These are phyloP conservation scores for Portunus trituberculatus DNA, from an alignment of 1,140 invertebrate genomes.

Conservation along the genomic window DNA sequence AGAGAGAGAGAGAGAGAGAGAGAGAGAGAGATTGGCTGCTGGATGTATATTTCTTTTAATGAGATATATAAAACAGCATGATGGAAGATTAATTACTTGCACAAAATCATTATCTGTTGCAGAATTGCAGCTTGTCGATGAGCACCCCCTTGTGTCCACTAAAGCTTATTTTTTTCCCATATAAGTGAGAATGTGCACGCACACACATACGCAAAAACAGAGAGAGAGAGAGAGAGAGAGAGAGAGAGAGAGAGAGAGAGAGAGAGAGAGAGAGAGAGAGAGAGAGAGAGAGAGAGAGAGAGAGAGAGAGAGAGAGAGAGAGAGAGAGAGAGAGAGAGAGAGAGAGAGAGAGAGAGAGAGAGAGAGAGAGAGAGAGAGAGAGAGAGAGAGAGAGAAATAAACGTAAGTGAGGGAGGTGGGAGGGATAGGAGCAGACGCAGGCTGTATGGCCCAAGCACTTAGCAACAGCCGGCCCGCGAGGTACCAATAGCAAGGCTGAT, in stretches of 20 bases:
- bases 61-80: no score
- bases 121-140: no score
- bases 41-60: no score
- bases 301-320: constrained; percentile 28
- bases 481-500: constrained; percentile 20
- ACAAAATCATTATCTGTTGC: no score
- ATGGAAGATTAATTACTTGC: no score
- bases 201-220: not conserved
- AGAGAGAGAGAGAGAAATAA: not conserved
- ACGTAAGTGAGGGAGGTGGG: not conserved
- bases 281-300: constrained; percentile 36
- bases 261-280: constrained; percentile 41
- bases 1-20: not conserved
- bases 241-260: constrained; percentile 36
- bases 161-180: no score
- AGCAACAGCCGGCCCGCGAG: not conserved
- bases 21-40: not conserved
- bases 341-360: no score
- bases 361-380: not conserved
- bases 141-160: no score
- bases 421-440: not conserved
- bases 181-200: no score
- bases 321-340: not conserved
- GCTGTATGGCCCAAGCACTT: not conserved
- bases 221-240: constrained; percentile 48